Conservation (phyloP, 2,797 vertebrate species). For the Streptopelia turtur region DNA sequence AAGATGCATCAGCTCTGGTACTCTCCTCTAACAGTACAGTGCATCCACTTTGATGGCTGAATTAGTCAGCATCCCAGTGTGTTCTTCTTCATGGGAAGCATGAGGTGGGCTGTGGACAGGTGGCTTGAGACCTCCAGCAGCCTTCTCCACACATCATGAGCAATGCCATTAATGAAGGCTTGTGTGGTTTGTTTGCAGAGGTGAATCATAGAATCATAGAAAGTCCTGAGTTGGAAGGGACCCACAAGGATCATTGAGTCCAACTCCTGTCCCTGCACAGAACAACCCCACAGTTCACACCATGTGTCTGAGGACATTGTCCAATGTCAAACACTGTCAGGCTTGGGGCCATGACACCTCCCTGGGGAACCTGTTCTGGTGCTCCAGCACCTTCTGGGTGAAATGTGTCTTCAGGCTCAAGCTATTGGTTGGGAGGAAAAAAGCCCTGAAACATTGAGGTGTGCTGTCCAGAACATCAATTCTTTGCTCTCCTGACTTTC, state of each 20-base stretch:
- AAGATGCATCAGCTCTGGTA: neutral
- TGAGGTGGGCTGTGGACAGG: too few species aligned
- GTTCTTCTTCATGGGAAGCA: neutral
- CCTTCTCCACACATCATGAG: fast-evolving
- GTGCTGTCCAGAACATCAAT: neutral
- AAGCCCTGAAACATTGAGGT: neutral
- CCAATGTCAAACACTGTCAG: too few species aligned
- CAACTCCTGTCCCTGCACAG: too few species aligned
- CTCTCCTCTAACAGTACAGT: fast-evolving
- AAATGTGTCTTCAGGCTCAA: neutral
- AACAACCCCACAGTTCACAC: too few species aligned
- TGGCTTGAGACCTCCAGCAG: neutral
- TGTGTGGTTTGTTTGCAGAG: neutral
- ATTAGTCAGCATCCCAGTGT: neutral
- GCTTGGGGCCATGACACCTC: too few species aligned
- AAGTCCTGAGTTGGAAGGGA: too few species aligned
- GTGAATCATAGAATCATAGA: neutral
- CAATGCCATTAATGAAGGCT: neutral
- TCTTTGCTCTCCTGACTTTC: neutral
- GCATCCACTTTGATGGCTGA: neutral
- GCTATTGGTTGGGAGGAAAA: neutral
- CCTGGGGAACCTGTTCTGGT: too few species aligned
- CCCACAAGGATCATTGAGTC: too few species aligned
- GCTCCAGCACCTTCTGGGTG: too few species aligned
- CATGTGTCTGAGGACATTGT: too few species aligned